phyloP scores from a whole-genome alignment of 2,113 vertebrate species.

The Varanus komodoensis region DNA sequence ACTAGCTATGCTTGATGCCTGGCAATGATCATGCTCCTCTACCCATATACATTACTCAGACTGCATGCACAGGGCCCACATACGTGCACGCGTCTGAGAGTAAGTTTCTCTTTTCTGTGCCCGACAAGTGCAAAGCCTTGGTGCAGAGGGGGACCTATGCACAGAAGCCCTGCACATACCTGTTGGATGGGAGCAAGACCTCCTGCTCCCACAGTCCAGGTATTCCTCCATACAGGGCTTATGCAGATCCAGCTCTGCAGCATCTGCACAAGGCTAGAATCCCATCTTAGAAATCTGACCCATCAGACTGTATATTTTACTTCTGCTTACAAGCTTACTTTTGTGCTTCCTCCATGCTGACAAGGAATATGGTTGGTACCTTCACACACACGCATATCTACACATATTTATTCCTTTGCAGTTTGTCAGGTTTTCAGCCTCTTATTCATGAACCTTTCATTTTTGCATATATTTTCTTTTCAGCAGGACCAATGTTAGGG shows the following conservation, averaged over 20 bases:
- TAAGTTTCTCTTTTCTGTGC: background rate
- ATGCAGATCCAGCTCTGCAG: background rate
- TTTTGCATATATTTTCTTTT: conserved; percentile 19
- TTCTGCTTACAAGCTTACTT: background rate
- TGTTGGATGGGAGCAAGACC: background rate
- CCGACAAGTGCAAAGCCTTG: background rate
- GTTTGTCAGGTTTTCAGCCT: background rate
- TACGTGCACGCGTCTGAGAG: background rate
- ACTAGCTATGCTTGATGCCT: background rate
- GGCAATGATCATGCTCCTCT: background rate
- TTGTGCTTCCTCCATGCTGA: background rate
- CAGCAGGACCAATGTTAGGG: conserved; percentile 6
- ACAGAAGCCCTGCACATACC: background rate
- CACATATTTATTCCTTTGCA: conserved; percentile 17
- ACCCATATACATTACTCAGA: background rate
- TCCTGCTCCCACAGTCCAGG: background rate
- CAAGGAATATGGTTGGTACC: background rate
- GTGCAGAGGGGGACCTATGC: background rate
- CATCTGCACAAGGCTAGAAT: background rate
- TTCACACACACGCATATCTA: background rate
- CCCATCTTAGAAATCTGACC: background rate
- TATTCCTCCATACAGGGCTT: background rate
- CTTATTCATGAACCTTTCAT: conserved; percentile 4
- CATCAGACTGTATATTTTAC: background rate
- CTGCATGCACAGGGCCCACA: background rate